Conservation (phyloP, 2,113 vertebrate genomes). For the Galeopterus variegatus region DNA sequence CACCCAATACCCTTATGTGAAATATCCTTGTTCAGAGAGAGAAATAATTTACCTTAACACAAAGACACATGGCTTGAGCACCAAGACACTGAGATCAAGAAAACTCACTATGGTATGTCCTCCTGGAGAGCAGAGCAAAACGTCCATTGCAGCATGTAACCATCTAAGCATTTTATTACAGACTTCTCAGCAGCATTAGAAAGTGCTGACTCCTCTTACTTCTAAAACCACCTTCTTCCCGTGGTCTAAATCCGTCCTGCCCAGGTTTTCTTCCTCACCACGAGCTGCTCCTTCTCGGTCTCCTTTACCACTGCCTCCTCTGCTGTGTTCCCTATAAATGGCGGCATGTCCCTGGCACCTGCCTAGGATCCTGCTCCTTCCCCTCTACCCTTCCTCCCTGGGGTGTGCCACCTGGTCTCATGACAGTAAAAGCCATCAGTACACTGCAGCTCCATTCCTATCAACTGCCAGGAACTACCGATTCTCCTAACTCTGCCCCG, state of each 20-base stretch:
- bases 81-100: background rate
- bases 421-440: background rate
- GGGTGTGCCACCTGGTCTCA: background rate
- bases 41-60: background rate
- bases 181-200: too few species aligned
- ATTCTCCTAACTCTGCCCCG: background rate
- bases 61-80: background rate
- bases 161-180: background rate
- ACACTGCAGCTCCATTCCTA: accelerated
- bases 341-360: background rate
- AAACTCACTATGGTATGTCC: accelerated
- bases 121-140: background rate
- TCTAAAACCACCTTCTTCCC: too few species aligned
- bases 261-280: background rate
- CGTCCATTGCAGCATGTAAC: background rate
- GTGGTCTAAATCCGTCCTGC: background rate
- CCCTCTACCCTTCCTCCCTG: background rate
- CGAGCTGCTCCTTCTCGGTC: background rate
- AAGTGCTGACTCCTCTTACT: background rate
- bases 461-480: background rate
- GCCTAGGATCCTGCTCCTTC: background rate
- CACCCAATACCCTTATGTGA: background rate
- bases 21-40: background rate
- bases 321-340: background rate
- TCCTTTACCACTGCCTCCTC: background rate